Evolutionary conservation across 2,888 invertebrate species (phyloP).

Genomic region (Diarsia brunnea): DNA sequence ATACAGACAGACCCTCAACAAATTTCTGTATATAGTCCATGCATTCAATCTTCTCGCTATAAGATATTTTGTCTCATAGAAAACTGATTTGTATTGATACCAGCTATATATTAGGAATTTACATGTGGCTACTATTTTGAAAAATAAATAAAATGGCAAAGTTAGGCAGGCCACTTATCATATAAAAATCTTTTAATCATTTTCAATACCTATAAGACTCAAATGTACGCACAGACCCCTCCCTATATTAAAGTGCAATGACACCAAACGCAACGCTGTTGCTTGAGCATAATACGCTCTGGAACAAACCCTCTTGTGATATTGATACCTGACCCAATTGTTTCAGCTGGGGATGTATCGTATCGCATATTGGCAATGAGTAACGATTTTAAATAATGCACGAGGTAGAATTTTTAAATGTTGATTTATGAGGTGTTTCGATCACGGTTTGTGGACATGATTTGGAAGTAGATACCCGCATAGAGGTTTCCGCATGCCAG

Average conservation of each 20-base stretch:
- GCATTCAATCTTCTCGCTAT: neutral
- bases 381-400: conserved; percentile 4
- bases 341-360: neutral
- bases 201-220: neutral
- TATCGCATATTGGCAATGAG: conserved; percentile 13
- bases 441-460: neutral
- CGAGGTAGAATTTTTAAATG: neutral
- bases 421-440: neutral
- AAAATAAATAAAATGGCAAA: neutral
- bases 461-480: neutral
- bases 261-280: neutral
- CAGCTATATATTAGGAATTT: neutral
- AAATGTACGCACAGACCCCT: neutral
- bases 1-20: neutral
- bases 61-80: neutral
- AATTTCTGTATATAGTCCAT: neutral
- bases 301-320: neutral
- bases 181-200: neutral
- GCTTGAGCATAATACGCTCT: neutral
- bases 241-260: conserved; percentile 6
- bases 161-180: neutral
- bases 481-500: neutral
- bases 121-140: neutral
- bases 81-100: neutral
- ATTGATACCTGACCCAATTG: conserved; percentile 10